phyloP scores from a whole-genome alignment of 2,888 invertebrate species.

The Bembecia ichneumoniformis region DNA sequence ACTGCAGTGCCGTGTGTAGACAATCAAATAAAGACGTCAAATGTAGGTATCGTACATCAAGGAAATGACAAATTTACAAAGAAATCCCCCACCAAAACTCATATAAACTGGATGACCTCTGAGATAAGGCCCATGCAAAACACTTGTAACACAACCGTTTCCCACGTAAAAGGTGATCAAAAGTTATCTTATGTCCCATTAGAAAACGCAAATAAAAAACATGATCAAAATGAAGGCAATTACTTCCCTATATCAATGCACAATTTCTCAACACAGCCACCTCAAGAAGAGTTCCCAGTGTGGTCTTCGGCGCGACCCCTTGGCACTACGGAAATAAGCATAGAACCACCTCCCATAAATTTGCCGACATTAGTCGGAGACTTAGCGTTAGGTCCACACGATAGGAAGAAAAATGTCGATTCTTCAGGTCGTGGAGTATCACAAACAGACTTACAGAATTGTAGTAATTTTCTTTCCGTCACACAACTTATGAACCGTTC shows the following conservation, averaged over 20 bases:
- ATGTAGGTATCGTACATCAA: slow-evolving; percentile 30
- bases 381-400: slow-evolving; percentile 60
- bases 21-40: slow-evolving; percentile 31
- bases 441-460: slow-evolving; percentile 50
- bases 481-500: slow-evolving; percentile 65
- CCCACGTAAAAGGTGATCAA: slow-evolving; percentile 38
- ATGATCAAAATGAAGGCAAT: slow-evolving; percentile 44
- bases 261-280: slow-evolving; percentile 45
- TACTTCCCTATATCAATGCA: slow-evolving; percentile 61
- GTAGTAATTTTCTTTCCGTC: slow-evolving; percentile 60
- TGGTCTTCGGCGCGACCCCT: slow-evolving; percentile 58
- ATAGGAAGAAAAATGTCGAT: slow-evolving; percentile 53
- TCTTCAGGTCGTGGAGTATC: slow-evolving; percentile 29
- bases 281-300: slow-evolving; percentile 55
- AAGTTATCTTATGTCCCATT: slow-evolving; percentile 39
- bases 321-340: slow-evolving; percentile 62
- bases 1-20: slow-evolving; percentile 25
- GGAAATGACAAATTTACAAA: slow-evolving; percentile 54
- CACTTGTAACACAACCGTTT: slow-evolving; percentile 35
- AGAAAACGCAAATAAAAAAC: slow-evolving; percentile 38
- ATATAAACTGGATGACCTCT: slow-evolving; percentile 68
- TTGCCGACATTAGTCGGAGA: slow-evolving; percentile 62
- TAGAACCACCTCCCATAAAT: slow-evolving; percentile 63
- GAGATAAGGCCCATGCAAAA: slow-evolving; percentile 57
- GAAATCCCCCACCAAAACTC: slow-evolving; percentile 61